Conservation (phyloP, 2,888 invertebrate genomes). For the Clitarchus hookeri region DNA sequence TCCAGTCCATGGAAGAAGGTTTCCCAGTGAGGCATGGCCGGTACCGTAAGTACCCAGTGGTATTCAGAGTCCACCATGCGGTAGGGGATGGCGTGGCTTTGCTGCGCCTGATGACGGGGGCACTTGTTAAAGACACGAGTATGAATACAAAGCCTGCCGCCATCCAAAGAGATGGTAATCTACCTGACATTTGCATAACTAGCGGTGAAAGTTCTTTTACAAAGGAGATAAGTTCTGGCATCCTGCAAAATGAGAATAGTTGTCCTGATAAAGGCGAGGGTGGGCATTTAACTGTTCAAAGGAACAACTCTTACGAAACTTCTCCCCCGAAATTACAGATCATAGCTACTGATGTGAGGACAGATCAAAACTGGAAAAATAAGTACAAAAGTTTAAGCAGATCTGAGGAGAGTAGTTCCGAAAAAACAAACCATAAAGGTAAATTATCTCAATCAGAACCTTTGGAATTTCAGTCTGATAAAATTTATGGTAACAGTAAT, state of each 20-base stretch:
- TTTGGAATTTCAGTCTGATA: conserved; percentile 1
- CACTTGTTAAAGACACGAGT: conserved; percentile 53
- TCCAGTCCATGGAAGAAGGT: conserved; percentile 34
- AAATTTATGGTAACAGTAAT: background rate
- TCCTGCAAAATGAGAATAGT: too few species aligned
- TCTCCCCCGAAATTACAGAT: background rate
- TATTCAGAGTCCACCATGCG: conserved; percentile 62
- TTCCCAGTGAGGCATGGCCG: conserved; percentile 37
- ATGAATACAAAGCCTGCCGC: background rate
- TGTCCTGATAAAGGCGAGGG: too few species aligned
- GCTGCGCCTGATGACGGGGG: conserved; percentile 56
- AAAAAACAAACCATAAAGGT: background rate
- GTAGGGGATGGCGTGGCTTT: conserved; percentile 61
- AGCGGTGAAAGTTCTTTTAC: background rate
- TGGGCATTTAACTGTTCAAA: too few species aligned
- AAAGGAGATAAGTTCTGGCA: background rate
- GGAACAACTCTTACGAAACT: too few species aligned
- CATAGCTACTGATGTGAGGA: background rate
- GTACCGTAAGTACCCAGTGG: conserved; percentile 53
- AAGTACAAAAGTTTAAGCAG: background rate
- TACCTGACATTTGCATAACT: background rate
- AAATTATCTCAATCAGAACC: background rate
- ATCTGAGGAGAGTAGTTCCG: background rate
- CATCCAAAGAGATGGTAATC: background rate
- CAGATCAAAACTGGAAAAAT: background rate